These are phyloP conservation scores for Laticauda colubrina DNA, from an alignment of 2,113 vertebrate species.

Conservation along the genomic window DNA sequence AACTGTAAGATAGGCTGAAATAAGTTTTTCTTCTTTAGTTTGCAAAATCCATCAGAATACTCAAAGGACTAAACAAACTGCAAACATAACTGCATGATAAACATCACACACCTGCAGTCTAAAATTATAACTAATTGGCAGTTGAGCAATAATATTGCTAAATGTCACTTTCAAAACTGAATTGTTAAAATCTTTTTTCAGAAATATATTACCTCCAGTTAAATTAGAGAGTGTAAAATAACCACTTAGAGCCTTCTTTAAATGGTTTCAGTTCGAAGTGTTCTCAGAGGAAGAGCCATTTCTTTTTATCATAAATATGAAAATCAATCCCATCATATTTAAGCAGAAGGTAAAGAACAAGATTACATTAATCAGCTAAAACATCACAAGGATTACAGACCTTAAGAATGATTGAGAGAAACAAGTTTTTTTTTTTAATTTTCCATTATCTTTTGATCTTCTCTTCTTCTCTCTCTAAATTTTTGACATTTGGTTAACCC, in stretches of 20 bases:
- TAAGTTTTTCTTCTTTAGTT: neutral
- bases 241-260: neutral
- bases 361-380: neutral
- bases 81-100: neutral
- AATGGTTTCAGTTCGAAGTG: slow-evolving; percentile 24
- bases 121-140: neutral
- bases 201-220: slow-evolving; percentile 19
- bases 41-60: neutral
- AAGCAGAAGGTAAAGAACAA: slow-evolving; percentile 15
- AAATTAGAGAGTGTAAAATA: slow-evolving; percentile 30
- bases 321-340: neutral
- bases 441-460: neutral
- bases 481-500: neutral
- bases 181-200: slow-evolving; percentile 1
- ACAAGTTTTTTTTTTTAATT: neutral
- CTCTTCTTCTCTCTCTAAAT: no score
- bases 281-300: slow-evolving; percentile 3
- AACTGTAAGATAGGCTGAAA: neutral
- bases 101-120: neutral
- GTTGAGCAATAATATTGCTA: neutral
- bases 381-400: slow-evolving; percentile 1
- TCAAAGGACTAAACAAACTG: neutral
- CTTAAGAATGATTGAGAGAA: neutral
- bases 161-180: neutral
- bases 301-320: neutral